A percentile compares a stretch with the other conserved stretches of the same genome.
Evolutionary conservation across 2,888 invertebrate genomes (phyloP).

Genomic region (Morpho achilles): DNA sequence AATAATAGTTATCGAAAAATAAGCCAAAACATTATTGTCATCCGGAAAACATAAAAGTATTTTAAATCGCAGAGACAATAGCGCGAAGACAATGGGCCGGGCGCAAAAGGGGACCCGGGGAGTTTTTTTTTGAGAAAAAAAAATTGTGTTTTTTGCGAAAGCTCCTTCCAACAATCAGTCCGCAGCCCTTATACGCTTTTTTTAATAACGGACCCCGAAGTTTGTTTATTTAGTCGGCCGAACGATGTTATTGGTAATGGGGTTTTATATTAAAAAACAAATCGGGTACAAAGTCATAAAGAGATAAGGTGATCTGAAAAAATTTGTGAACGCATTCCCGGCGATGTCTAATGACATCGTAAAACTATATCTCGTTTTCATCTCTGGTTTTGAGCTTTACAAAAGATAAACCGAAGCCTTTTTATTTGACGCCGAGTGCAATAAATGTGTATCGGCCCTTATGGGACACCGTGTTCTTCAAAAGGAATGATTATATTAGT

Average conservation of each 20-base stretch:
- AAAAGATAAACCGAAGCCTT: conserved; percentile 4
- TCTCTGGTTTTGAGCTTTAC: conserved; percentile 9
- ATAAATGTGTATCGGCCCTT: conserved; percentile 1
- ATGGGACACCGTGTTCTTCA: too few relatives aligned
- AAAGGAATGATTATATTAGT: too few relatives aligned
- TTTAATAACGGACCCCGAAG: conserved; percentile 48
- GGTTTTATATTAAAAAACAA: conserved; percentile 44
- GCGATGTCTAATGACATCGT: conserved; percentile 18
- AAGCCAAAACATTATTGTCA: conserved; percentile 36
- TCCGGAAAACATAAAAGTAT: conserved; percentile 65
- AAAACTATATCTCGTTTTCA: conserved; percentile 20
- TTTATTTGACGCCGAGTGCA: not conserved
- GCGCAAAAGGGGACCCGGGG: conserved; percentile 19
- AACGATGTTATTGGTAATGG: conserved; percentile 55
- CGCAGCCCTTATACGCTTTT: conserved; percentile 19
- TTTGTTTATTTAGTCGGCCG: conserved; percentile 70
- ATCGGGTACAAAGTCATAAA: conserved; percentile 28
- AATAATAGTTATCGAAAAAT: conserved; percentile 74
- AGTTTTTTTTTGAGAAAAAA: conserved; percentile 51
- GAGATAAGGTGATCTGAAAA: conserved; percentile 24
- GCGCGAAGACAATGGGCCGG: conserved; percentile 66
- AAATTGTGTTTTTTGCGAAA: conserved; percentile 46
- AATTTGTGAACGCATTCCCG: conserved; percentile 21
- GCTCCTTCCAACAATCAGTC: conserved; percentile 24
- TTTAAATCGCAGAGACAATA: conserved; percentile 75